phyloP scores from a whole-genome alignment of 2,797 vertebrate genomes.

The Tinamus major region DNA sequence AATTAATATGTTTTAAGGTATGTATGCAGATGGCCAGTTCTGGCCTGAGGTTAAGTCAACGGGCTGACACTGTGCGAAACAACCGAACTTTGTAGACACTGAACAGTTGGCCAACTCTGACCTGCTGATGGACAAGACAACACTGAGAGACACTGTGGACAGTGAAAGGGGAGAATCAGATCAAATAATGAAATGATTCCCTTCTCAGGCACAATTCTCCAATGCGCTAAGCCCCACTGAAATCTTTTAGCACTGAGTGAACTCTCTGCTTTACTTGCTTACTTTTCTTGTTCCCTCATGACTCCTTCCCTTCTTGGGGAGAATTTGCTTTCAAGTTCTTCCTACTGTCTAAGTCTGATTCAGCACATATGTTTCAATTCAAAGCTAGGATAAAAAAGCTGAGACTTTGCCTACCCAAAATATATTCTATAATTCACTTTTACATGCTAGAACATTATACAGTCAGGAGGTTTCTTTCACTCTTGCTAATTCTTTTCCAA shows the following conservation, averaged over 20 bases:
- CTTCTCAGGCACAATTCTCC: not conserved
- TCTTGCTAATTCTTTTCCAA: slow-evolving; percentile 7
- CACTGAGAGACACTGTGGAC: not conserved
- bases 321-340: not conserved
- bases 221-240: not conserved
- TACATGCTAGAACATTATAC: not conserved
- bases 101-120: not conserved
- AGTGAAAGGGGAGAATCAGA: not conserved
- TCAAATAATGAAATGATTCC: not conserved
- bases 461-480: not conserved
- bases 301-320: not conserved
- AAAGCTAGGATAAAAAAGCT: not conserved
- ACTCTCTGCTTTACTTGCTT: not conserved
- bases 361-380: not conserved
- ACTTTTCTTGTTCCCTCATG: not conserved
- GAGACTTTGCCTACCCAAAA: not conserved
- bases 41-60: not conserved
- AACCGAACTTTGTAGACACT: not conserved
- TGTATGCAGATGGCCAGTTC: not conserved
- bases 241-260: not conserved
- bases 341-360: not conserved
- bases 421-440: slow-evolving; percentile 24
- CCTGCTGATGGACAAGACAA: not conserved
- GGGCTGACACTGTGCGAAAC: rapidly evolving
- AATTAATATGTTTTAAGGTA: not conserved